Evolutionary conservation across 2,888 invertebrate species (phyloP), one percentile per base, ranked within the genome.

Genomic region (Eupeodes luniger): DNA sequence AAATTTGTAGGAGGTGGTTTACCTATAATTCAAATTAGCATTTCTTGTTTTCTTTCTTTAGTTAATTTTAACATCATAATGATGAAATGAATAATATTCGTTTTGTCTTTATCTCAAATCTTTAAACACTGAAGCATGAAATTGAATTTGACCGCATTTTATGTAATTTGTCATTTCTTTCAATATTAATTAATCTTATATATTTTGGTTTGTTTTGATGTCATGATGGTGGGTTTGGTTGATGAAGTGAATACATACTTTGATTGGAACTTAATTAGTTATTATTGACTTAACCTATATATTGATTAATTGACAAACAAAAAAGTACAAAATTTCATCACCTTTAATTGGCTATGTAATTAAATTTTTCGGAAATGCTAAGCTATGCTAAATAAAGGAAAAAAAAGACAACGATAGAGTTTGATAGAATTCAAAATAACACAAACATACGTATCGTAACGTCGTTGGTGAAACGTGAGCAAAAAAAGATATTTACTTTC

Each of bases 31-130:
- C 34, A 14, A 59, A 27, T 57, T 57, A 0, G 6, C 1, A 12
- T 34, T 34, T 59, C n/a, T 57, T 5, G 10, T 9, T 44, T 44
- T 12, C 12, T 62, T 36, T 40, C 16, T 36, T 16, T 55, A 36
- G 34, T 59, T 34, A 59, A 59, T 59, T 47, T 27, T 47, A 49
- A 27, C 19, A 47, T 47, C 47, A 14, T 16, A 27, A 10, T 40
- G 4, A 66, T 66, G 19, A 27, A 66, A 84, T 69, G 74, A 80
- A 80, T 7, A 7, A 40, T 9, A 5, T 40, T 40, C 5, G 2
- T 40, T 80, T 79, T 84, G 75, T 75, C 57, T 69, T 84, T 67
- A 84, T 69, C 55, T 75, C 34, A 79, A 57, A 62, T 79, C 49
- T 67, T 75, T 67, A 69, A 40, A 55, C 69, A 49, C 67, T 84